Evolutionary conservation across 2,113 vertebrate genomes (phyloP), one percentile per base, ranked within the genome.

Genomic region (Pelmatolapia mariae): DNA sequence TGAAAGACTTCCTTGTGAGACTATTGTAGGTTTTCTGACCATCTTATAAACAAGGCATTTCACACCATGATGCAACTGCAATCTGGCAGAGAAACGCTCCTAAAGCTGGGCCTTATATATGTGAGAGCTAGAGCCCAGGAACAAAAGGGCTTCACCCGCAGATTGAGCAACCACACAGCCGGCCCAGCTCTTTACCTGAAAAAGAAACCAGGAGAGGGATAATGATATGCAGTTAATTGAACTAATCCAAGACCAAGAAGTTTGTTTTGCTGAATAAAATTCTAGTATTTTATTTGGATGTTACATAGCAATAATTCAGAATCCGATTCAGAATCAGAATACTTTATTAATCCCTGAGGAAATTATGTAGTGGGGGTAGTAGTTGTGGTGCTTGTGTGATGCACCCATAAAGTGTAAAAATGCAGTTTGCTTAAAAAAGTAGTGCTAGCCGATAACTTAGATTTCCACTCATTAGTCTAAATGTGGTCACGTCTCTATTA

Each of bases 141-240:
- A 33, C 59, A 36, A 16, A 1, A 63, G 29, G 31, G 4, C 59
- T 19, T 33, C 59, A 19, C 59, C 29, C 16, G 10, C 59, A 33
- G 59, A 7, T 18, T 6, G 59, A 63, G 31, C 29, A 36, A 63
- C 59, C 59, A 63, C 59, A 3, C 56, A 59, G 56, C 56, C 2
- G 0, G 15, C 56, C 0, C 56, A 59, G 56, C 56, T 59, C 26
- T 31, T 59, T 26, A 31, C 56, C 56, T 59, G 57, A 31, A 59
- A 59, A 59, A 31, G 26, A 59, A 59, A 59, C 56, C 13, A 1
- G 56, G 15, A 59, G 26, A 6, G 1, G 56, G 26, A 31, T 59
- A 59, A 59, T 16, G 3, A 15, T 59, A 31, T 59, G 56, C 13
- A 16, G 8, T 9, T 59, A 59, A 59, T 59, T 18, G 56, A 15